These are phyloP conservation scores for Dryobotodes eremita DNA, from an alignment of 2,888 invertebrate genomes.

Conservation along the genomic window DNA sequence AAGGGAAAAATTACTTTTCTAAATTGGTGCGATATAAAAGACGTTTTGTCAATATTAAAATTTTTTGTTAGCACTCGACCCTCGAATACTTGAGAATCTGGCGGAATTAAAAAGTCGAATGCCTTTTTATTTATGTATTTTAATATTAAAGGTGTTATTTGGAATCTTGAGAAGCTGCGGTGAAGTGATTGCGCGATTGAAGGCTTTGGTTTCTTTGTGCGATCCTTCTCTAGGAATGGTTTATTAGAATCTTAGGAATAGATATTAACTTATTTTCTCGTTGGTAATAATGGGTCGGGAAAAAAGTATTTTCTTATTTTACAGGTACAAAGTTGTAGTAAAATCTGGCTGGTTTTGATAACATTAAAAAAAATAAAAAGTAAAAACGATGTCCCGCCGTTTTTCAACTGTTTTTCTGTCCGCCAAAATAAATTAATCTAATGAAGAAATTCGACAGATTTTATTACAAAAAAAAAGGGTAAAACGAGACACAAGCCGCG, in stretches of 20 bases:
- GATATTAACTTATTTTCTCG: background rate
- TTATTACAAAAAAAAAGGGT: no score
- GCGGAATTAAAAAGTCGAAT: conserved; percentile 66
- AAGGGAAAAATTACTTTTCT: conserved; percentile 72
- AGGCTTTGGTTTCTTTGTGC: conserved; percentile 36
- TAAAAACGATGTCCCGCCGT: no score
- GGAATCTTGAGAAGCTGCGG: conserved; percentile 48
- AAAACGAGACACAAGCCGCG: no score
- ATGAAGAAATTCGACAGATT: no score
- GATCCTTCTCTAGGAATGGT: background rate
- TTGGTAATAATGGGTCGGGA: no score
- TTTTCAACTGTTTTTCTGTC: no score
- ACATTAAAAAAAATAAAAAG: no score
- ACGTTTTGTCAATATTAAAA: conserved; percentile 72
- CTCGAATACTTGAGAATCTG: conserved; percentile 48
- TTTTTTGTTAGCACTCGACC: conserved; percentile 64
- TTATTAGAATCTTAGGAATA: conserved; percentile 33
- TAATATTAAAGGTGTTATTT: conserved; percentile 63
- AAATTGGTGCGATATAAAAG: conserved; percentile 71
- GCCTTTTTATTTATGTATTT: conserved; percentile 65
- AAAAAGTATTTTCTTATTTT: no score
- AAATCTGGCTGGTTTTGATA: no score
- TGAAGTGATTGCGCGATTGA: conserved; percentile 48
- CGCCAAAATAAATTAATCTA: no score
- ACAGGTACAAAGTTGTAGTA: no score